Evolutionary conservation across 2,888 invertebrate genomes (phyloP).

Genomic region (Lathronympha strigana): DNA sequence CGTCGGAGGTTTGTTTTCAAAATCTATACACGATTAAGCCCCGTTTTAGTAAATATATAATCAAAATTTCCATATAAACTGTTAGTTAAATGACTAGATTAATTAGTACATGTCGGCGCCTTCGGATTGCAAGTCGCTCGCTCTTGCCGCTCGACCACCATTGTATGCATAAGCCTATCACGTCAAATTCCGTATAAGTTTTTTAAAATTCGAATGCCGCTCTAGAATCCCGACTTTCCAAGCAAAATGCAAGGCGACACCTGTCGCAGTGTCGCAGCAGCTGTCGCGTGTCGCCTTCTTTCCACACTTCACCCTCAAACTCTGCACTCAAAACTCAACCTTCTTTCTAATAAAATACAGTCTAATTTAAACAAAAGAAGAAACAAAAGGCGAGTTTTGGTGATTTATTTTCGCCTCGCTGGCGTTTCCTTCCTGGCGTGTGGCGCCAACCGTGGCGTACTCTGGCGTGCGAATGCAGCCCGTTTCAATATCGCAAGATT

Average conservation of each 20-base stretch:
- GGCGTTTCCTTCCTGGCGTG: slow-evolving; percentile 26
- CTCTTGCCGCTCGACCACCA: no score
- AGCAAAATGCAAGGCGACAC: slow-evolving; percentile 15
- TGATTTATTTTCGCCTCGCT: slow-evolving; percentile 20
- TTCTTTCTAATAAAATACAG: not conserved
- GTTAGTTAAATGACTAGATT: no score
- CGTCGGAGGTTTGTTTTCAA: no score
- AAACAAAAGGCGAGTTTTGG: not conserved
- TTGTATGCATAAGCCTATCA: not conserved
- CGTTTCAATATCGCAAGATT: slow-evolving; percentile 19
- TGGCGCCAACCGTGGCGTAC: slow-evolving; percentile 8
- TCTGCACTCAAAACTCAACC: not conserved
- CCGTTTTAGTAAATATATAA: no score
- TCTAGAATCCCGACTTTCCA: not conserved
- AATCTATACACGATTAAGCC: no score
- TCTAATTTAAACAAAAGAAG: not conserved
- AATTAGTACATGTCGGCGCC: no score
- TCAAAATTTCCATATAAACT: no score
- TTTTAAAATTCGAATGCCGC: not conserved
- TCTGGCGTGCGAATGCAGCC: not conserved
- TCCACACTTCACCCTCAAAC: slow-evolving; percentile 4
- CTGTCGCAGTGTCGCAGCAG: slow-evolving; percentile 7
- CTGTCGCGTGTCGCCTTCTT: slow-evolving; percentile 9
- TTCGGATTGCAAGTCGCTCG: no score
- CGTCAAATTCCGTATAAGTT: not conserved